Base-by-base conservation (phyloP, 2,888 invertebrate species). In the Leucozona laternaria region DNA sequence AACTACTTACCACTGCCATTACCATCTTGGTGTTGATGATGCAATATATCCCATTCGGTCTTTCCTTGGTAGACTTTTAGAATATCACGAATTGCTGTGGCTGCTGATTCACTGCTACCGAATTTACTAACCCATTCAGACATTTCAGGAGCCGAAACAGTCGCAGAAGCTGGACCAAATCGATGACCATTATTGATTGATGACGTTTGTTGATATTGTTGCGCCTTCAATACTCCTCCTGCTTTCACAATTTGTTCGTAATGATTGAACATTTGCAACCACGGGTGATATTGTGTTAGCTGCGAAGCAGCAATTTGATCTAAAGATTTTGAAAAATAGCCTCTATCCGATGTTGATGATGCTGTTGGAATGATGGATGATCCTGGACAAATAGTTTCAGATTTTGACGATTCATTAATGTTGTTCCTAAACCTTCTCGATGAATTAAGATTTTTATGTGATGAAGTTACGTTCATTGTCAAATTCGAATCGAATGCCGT, bases 191-290 rank as follows among this genome's bases (percentile, higher is more conserved):
- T 53, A 28, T 15, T 53, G 4, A 28, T 7, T 25, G 15, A 25
- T 2, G 25, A 8, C 15, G 8, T 11, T 13, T 34, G 34, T 25
- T 50, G 40, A 8, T 76, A 45, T 5, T 60, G 37, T 22, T 40
- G 8, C 4, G 31, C 15, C 31, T 31, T 57, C 7, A 83, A 8
- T n/a, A n/a, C n/a, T 20, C 25, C 71, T 2, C 66, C 22, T 31
- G 66, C 66, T 15, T 76, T 79, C 1, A 45, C 34, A n/a, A 84
- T 28, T 43, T 84, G 57, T 10, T 66, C 71, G 20, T 77, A 85
- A 2, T 71, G 80, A 34, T 31, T 71, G 0, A 84, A 37, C 70
- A 84, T 80, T 50, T 77, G 50, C 37, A 76, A 25, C 84, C 80
- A 85, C 4, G 76, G 58, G 2, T 64, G 57, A 2, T 58, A 7